Base-by-base conservation (phyloP, 2,797 vertebrate species). In the Pelodytes ibericus region DNA sequence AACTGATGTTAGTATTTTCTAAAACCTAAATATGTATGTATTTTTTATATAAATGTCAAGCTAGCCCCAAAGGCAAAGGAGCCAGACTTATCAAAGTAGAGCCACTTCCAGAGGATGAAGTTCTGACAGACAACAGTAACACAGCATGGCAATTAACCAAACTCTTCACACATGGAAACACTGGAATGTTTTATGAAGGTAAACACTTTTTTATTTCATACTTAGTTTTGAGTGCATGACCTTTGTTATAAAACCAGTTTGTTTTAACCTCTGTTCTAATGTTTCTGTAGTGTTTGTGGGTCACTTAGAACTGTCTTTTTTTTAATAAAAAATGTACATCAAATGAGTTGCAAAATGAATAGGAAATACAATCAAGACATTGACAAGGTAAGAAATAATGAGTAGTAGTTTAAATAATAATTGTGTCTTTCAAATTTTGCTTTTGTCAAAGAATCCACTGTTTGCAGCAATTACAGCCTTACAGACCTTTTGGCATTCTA, bases 161-260 rank as follows among this genome's bases (percentile, higher is more conserved):
- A 62, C 83, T 94, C 41, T 87, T 94, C 80, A 82, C 76, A 76
- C 89, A 91, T 77, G 86, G 80, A 1, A 49, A 78, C 0, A 84
- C 85, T 59, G 94, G 94, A 72, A 73, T 96, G 41, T 20, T 93
- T 41, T 98, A 97, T 29, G 89, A 94, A 91, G 96, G 96, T 96
- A 83, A 82, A 18, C 44, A 5, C 30, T 56, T 59, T 44, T 36
- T 25, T 27, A 1, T 61, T 41, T 33, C 15, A 16, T 58, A 6
- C 51, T 51, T 41, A 63, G 36, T 13, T 26, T 57, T 57, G 2
- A 20, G 20, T 3, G 22, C 0, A 11, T 18, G n/a, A 5, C 30
- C 15, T 29, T 31, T 31, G 36, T 31, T n/a, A 30, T 20, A 15
- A 27, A 18, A 27, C 24, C 16, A 25, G 27, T 5, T 25, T 0